These are phyloP conservation scores for Pseudochaenichthys georgianus DNA, from an alignment of 2,797 vertebrate species.

Conservation along the genomic window DNA sequence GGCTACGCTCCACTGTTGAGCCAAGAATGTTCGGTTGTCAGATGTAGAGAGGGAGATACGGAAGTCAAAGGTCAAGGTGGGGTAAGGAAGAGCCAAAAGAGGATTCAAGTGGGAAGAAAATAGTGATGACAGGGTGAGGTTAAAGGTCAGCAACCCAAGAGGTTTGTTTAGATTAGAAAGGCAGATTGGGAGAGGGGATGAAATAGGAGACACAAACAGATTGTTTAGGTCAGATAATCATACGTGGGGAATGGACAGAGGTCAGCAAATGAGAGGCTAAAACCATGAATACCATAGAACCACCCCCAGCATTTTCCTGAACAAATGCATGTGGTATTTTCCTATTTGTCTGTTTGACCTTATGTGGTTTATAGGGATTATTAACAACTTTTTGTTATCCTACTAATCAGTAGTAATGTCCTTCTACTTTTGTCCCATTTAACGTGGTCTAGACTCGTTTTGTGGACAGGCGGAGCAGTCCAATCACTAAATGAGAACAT, in stretches of 20 bases:
- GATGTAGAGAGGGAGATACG: slow-evolving; percentile 23
- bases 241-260: not conserved
- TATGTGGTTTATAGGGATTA: not conserved
- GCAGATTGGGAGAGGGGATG: slow-evolving; percentile 9
- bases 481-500: slow-evolving; percentile 51
- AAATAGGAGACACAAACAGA: slow-evolving; percentile 26
- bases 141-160: slow-evolving; percentile 34
- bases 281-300: slow-evolving; percentile 21
- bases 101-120: not conserved
- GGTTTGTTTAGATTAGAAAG: slow-evolving; percentile 19
- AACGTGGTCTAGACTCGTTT: slow-evolving; percentile 18
- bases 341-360: not conserved
- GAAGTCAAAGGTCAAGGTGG: slow-evolving; percentile 11
- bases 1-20: slow-evolving; percentile 89
- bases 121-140: slow-evolving; percentile 33
- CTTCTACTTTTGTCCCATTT: slow-evolving; percentile 13
- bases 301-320: not conserved
- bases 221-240: slow-evolving; percentile 5
- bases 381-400: slow-evolving; percentile 26
- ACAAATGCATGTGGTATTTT: not conserved
- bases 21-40: slow-evolving; percentile 23
- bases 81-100: slow-evolving; percentile 9
- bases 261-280: slow-evolving; percentile 29
- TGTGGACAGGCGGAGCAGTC: not conserved
- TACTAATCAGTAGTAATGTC: not conserved